Conservation (phyloP, 2,113 vertebrate species). For the Ceyx margarethae region DNA sequence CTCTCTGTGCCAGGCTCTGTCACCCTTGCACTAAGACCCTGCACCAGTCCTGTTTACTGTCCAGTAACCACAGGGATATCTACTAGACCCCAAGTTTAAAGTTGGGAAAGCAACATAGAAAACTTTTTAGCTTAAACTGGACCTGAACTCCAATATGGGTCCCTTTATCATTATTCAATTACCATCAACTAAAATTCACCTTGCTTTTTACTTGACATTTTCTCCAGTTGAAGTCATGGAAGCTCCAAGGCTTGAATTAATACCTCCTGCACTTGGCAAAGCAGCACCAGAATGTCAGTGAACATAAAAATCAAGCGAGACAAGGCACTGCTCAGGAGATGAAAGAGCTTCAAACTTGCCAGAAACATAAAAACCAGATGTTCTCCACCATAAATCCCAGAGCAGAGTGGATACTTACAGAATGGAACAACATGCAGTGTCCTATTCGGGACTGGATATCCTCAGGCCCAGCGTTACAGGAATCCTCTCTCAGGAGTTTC, state of each 20-base stretch:
- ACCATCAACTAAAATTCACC: not conserved
- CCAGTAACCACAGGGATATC: not conserved
- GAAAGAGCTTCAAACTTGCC: not conserved
- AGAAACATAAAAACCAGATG: not conserved
- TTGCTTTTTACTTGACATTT: not conserved
- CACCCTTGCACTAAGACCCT: not conserved
- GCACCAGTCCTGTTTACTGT: not conserved
- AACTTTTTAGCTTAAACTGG: not conserved
- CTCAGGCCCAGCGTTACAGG: conserved; percentile 96
- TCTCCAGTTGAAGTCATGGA: not conserved
- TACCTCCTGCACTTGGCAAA: not conserved
- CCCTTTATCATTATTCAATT: not conserved
- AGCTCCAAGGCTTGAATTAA: not conserved
- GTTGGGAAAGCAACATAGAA: not conserved
- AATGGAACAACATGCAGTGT: conserved; percentile 99
- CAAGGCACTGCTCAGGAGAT: not conserved
- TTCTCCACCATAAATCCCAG: not conserved
- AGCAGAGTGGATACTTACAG: conserved; percentile 67
- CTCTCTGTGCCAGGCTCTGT: no score
- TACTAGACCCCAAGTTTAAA: not conserved
- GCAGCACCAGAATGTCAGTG: not conserved
- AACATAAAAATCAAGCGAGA: not conserved
- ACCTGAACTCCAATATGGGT: not conserved
- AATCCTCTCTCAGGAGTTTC: conserved; percentile 95
- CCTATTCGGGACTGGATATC: conserved; percentile 98